These are phyloP conservation scores for Alethe castanea DNA, from an alignment of 2,113 vertebrate species.

Conservation along the genomic window DNA sequence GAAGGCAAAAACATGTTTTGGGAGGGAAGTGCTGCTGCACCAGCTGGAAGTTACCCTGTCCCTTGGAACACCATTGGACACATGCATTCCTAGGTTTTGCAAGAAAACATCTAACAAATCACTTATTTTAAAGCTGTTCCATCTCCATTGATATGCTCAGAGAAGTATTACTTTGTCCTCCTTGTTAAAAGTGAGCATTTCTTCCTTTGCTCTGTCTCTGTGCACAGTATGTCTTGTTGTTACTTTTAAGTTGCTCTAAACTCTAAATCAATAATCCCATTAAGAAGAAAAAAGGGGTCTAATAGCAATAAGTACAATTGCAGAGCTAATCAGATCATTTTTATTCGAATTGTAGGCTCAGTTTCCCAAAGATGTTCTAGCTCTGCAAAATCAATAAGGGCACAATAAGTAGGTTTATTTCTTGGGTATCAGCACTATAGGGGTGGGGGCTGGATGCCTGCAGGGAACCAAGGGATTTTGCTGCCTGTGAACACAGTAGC, in stretches of 20 bases:
- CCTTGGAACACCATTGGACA: background rate
- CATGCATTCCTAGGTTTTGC: background rate
- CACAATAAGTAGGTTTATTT: background rate
- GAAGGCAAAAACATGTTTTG: background rate
- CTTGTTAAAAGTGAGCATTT: background rate
- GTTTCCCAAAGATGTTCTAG: background rate
- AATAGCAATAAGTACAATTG: slow-evolving; percentile 51
- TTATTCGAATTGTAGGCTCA: background rate
- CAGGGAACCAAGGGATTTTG: background rate
- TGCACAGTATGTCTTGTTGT: background rate
- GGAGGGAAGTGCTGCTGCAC: background rate
- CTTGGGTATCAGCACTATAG: background rate
- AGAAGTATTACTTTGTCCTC: background rate
- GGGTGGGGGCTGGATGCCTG: background rate
- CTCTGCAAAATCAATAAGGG: background rate
- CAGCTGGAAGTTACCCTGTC: background rate
- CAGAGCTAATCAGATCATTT: slow-evolving; percentile 55
- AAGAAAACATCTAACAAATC: background rate
- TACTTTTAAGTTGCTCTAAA: background rate
- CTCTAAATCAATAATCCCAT: slow-evolving; percentile 59
- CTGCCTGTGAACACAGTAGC: background rate
- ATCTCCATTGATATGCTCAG: background rate
- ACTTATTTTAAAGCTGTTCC: background rate
- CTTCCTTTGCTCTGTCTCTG: background rate
- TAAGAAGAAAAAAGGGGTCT: slow-evolving; percentile 11